These are phyloP conservation scores for Aricia agestis DNA, from an alignment of 1,140 invertebrate species.

Conservation along the genomic window DNA sequence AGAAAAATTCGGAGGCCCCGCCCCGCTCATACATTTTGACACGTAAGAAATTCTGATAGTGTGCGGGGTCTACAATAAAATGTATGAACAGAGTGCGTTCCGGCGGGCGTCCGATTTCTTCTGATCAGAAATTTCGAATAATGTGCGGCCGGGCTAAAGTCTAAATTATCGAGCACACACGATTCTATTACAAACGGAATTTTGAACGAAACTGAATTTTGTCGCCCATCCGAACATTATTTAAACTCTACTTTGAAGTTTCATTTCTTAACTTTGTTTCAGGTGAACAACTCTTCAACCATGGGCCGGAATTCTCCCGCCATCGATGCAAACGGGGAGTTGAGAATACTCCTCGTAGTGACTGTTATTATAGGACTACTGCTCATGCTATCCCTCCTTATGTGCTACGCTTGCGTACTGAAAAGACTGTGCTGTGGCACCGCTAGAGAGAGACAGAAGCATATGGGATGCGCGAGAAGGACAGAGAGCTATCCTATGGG, in stretches of 20 bases:
- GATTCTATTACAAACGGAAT: no score
- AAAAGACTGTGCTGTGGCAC: slow-evolving; percentile 72
- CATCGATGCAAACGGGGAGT: slow-evolving; percentile 66
- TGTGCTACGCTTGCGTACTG: slow-evolving; percentile 77
- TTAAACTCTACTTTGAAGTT: neutral
- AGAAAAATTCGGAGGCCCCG: no score
- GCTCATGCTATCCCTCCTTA: slow-evolving; percentile 72
- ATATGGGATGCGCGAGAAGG: slow-evolving; percentile 48
- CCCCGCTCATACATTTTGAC: no score
- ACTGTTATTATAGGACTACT: slow-evolving; percentile 74
- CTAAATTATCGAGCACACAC: no score
- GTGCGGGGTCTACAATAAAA: no score
- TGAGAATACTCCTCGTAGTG: slow-evolving; percentile 71
- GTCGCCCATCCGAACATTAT: no score
- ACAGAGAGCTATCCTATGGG: slow-evolving; percentile 73
- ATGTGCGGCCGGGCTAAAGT: no score
- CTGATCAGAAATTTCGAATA: no score
- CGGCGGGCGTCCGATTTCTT: no score
- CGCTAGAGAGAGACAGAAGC: slow-evolving; percentile 58
- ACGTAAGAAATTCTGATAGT: no score
- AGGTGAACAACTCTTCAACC: slow-evolving; percentile 25
- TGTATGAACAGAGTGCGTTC: no score
- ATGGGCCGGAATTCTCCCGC: slow-evolving; percentile 56
- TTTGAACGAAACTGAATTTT: no score
- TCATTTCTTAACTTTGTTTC: slow-evolving; percentile 26